Base-by-base conservation (phyloP, 2,888 invertebrate genomes). In the Lithophane leautieri region DNA sequence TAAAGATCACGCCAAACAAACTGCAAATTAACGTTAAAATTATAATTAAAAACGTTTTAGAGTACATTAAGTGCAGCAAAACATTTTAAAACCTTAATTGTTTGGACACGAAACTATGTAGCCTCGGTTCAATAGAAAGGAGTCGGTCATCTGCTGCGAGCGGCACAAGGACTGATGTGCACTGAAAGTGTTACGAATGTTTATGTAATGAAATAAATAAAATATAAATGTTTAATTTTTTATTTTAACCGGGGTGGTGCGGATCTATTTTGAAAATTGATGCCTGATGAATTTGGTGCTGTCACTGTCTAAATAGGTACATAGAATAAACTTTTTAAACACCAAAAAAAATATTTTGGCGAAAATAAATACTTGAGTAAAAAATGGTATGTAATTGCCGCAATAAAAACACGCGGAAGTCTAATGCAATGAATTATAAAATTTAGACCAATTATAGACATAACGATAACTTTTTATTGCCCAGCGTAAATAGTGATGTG, bases 71-170 rank as follows among this genome's bases (percentile, higher is more conserved):
- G 66, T 63, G 54, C 60, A 66, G 54, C 28, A 65, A 60, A 70
- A 70, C 68, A 54, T 68, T 78, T 79, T 66, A 75, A 80, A 76
- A 28, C 52, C 56, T 63, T 83, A 83, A 86, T 85, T 70, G 83
- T 61, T 22, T 25, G 70, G 25, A 58, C 87, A 86, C 85, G 86
- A 70, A 77, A 76, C 8, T 76, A 79, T 80, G 60, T 72, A 85
- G 74, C 85, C 86, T 86, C 82, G 86, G 62, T n/a, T 6, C n/a
- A 58, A 67, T 85, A 83, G 86, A 86, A 86, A 86, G 86, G 86
- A 76, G 44, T 9, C 62, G 83, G 78, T 85, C 81, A 80, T 86
- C 81, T 86, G 70, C 56, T 52, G 54, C 58, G 50, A 34, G 62
- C 68, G 70, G 70, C 65, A 78, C 82, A 86, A 85, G 76, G 76